phyloP scores from a whole-genome alignment of 2,888 invertebrate species.

The Ectemnius cavifrons region DNA sequence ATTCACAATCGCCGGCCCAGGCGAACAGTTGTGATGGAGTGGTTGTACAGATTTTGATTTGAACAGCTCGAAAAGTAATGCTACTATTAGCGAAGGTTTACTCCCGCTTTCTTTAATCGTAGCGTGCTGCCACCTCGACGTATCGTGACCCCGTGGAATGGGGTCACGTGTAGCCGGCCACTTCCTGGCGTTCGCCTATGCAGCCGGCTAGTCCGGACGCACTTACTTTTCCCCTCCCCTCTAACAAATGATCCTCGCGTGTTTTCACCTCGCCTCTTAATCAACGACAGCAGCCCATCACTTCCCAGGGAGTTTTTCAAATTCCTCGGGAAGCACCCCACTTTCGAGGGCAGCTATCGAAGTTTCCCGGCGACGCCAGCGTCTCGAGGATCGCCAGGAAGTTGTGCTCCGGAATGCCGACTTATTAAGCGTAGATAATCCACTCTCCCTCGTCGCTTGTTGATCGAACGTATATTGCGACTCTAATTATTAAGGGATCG shows the following conservation, averaged over 20 bases:
- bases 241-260: neutral
- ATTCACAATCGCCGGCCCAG: no score
- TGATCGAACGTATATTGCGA: neutral
- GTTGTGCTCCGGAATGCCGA: neutral
- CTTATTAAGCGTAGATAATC: neutral
- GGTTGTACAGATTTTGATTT: no score
- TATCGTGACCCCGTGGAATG: constrained; percentile 56
- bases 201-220: constrained; percentile 11
- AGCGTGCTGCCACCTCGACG: constrained; percentile 59
- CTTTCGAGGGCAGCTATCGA: no score
- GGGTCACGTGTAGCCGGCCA: constrained; percentile 53
- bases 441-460: neutral
- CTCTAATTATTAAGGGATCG: neutral
- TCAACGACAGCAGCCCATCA: neutral
- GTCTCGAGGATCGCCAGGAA: no score
- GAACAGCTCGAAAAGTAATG: no score
- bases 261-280: neutral
- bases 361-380: no score
- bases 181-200: constrained; percentile 19
- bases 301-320: neutral
- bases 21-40: no score
- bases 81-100: neutral
- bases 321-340: neutral
- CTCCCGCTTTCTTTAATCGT: constrained; percentile 27
- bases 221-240: neutral